Conservation (phyloP, 2,888 invertebrate genomes). For the Nebria brevicollis region DNA sequence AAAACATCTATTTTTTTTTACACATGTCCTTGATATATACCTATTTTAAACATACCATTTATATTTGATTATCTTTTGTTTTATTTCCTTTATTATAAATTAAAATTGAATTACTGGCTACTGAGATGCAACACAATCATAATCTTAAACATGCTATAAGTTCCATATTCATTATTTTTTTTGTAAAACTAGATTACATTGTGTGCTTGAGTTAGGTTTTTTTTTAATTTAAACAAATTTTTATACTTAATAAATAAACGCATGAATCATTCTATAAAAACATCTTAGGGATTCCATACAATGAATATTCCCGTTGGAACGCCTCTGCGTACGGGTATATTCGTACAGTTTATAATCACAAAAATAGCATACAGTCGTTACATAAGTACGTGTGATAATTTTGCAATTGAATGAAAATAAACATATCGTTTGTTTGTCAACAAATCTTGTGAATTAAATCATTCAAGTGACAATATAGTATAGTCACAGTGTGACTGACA, state of each 20-base stretch:
- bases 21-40: neutral
- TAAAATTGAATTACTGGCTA: too few relatives aligned
- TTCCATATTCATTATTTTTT: too few relatives aligned
- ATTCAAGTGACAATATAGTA: neutral
- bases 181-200: too few relatives aligned
- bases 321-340: conserved; percentile 30
- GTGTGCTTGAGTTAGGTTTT: too few relatives aligned
- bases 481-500: neutral
- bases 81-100: too few relatives aligned
- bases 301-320: conserved; percentile 6
- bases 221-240: too few relatives aligned
- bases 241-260: too few relatives aligned
- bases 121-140: too few relatives aligned
- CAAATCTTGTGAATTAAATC: conserved; percentile 12
- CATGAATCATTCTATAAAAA: too few relatives aligned
- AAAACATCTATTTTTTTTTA: neutral
- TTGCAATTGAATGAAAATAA: conserved; percentile 27
- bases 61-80: too few relatives aligned
- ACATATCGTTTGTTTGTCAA: conserved; percentile 28
- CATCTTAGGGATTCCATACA: neutral
- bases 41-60: neutral
- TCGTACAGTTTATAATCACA: conserved; percentile 45
- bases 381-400: conserved; percentile 44
- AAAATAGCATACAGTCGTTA: conserved; percentile 46
- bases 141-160: too few relatives aligned